Percentiles rank a stretch among this genome's conserved stretches.
Evolutionary conservation across 2,888 invertebrate species (phyloP).

Genomic region (Syrphus vitripennis): DNA sequence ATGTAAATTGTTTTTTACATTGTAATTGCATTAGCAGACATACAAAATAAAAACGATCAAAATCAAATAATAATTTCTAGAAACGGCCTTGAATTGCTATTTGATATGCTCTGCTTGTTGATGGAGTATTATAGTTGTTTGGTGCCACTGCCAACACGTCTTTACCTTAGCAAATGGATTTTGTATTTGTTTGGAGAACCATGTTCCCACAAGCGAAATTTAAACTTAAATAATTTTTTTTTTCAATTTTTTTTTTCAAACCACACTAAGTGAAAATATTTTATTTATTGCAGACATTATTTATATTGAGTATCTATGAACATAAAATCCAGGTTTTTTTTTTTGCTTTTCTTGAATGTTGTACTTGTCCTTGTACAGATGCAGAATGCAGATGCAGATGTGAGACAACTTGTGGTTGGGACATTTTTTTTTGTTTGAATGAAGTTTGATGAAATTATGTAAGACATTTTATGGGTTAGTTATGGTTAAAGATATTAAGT

Average conservation of each 20-base stretch:
- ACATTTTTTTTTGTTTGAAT: not conserved
- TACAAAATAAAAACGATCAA: not conserved
- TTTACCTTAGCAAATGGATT: not conserved
- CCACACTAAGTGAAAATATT: not conserved
- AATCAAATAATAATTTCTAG: conserved; percentile 6
- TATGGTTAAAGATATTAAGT: not conserved
- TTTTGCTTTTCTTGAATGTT: not conserved
- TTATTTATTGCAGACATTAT: conserved; percentile 8
- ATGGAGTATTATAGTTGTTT: not conserved
- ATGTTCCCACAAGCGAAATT: not conserved
- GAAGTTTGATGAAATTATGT: not conserved
- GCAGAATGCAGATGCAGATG: conserved; percentile 33
- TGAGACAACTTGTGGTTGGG: not conserved
- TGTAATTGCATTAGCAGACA: not conserved
- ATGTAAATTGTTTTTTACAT: not conserved
- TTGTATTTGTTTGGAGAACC: conserved; percentile 14
- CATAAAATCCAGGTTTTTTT: not conserved
- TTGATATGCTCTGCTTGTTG: conserved; percentile 49
- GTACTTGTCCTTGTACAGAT: conserved; percentile 26
- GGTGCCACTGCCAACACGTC: not conserved
- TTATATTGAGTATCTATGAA: not conserved
- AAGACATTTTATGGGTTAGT: not conserved
- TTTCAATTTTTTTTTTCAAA: not conserved
- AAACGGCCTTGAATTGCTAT: conserved; percentile 30
- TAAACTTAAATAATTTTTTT: not conserved